Evolutionary conservation across 2,888 invertebrate species (phyloP).

Genomic region (Mesopsocus fuscifrons): DNA sequence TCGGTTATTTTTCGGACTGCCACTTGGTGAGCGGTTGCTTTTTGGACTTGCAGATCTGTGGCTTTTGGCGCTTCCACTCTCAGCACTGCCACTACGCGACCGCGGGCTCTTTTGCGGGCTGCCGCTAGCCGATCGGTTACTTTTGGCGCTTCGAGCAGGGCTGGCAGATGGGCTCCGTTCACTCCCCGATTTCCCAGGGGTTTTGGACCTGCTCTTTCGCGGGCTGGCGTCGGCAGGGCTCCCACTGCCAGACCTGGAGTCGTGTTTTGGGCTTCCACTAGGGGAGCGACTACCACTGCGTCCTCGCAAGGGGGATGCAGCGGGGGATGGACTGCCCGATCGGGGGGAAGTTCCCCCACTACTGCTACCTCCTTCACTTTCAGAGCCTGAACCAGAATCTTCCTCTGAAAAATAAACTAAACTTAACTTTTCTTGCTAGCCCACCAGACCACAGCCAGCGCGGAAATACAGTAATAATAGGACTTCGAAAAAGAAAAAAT

Average conservation of each 20-base stretch:
- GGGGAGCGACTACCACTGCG: conserved; percentile 10
- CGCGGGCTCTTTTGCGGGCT: too few species aligned
- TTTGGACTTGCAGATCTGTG: conserved; percentile 12
- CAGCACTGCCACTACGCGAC: conserved; percentile 14
- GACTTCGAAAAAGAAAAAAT: too few species aligned
- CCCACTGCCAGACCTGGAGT: conserved; percentile 14
- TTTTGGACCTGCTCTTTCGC: conserved; percentile 19
- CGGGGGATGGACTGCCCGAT: conserved; percentile 12
- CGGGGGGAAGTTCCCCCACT: conserved; percentile 6
- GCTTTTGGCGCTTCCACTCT: conserved; percentile 14
- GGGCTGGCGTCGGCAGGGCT: too few species aligned
- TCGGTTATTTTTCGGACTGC: too few species aligned
- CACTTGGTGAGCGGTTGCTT: conserved; percentile 10
- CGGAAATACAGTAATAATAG: too few species aligned
- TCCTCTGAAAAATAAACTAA: conserved; percentile 11
- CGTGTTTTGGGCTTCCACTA: conserved; percentile 1
- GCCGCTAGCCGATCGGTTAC: too few species aligned
- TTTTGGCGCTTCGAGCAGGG: conserved; percentile 17
- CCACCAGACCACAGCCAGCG: too few species aligned
- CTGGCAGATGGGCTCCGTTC: conserved; percentile 21
- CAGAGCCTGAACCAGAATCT: conserved; percentile 27
- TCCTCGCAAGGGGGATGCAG: conserved; percentile 13
- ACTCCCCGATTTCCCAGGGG: conserved; percentile 23
- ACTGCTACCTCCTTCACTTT: conserved; percentile 25
- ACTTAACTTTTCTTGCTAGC: too few species aligned